phyloP scores from a whole-genome alignment of 2,797 vertebrate species.

The Sitta carolinensis region DNA sequence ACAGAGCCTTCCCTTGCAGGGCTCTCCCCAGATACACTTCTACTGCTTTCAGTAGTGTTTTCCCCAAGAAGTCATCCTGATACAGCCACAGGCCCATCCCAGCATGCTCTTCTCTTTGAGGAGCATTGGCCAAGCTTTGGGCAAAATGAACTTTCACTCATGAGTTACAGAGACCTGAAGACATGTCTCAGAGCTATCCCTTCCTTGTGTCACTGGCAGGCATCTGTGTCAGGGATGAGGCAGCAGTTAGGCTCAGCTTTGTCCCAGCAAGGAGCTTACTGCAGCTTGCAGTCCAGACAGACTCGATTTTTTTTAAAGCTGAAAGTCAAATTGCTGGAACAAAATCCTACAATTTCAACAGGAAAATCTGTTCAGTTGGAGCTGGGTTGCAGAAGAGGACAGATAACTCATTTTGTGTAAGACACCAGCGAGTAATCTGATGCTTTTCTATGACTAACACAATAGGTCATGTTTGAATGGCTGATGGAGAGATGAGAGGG shows the following conservation, averaged over 20 bases:
- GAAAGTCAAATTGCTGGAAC: not conserved
- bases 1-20: not conserved
- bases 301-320: not conserved
- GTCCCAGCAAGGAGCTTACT: not conserved
- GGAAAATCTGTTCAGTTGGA: constrained; percentile 29
- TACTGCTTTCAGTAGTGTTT: not conserved
- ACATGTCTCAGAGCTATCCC: not conserved
- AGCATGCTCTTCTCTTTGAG: not conserved
- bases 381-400: not conserved
- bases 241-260: not conserved
- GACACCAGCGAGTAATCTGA: constrained; percentile 25
- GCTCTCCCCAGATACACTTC: not conserved
- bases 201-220: not conserved
- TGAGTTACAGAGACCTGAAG: not conserved
- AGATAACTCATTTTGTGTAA: constrained; percentile 26
- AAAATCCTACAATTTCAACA: not conserved
- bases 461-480: constrained; percentile 41
- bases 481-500: constrained; percentile 47
- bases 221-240: not conserved
- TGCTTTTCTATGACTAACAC: constrained; percentile 60
- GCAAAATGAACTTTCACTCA: not conserved
- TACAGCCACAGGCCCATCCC: not conserved
- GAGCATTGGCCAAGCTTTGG: not conserved
- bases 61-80: not conserved
- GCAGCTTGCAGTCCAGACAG: not conserved